Evolutionary conservation across 2,797 vertebrate genomes (phyloP).

Genomic region (Muraenolepis orangiensis): DNA sequence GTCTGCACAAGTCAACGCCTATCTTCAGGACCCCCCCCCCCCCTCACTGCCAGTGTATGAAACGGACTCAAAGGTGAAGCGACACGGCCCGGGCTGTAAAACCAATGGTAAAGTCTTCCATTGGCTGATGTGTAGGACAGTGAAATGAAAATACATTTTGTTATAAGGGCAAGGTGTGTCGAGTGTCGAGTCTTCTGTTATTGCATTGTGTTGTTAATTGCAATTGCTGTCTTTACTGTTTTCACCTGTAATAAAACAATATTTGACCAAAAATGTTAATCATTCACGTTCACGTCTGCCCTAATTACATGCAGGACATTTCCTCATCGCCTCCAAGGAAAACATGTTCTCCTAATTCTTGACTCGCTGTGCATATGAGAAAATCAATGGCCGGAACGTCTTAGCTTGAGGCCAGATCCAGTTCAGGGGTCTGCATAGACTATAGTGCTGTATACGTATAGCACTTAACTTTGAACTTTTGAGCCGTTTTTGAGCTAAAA

Average conservation of each 20-base stretch:
- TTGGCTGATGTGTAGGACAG: not conserved
- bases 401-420: slow-evolving; percentile 36
- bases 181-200: not conserved
- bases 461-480: too few species aligned
- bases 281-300: not conserved
- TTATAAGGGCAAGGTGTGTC: not conserved
- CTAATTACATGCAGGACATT: not conserved
- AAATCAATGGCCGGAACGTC: not conserved
- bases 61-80: not conserved
- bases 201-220: not conserved
- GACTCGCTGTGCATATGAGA: not conserved
- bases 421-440: slow-evolving; percentile 23
- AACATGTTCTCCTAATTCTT: not conserved
- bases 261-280: not conserved
- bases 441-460: too few species aligned
- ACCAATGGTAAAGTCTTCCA: not conserved
- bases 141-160: not conserved
- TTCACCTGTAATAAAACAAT: not conserved
- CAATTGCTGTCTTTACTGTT: not conserved
- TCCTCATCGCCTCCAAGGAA: not conserved
- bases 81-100: not conserved
- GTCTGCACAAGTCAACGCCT: slow-evolving; percentile 28
- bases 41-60: not conserved
- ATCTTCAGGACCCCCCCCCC: not conserved
- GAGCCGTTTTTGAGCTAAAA: too few species aligned